Percentiles rank a stretch among this genome's conserved stretches.
Conservation (phyloP, 1,140 invertebrate species). For the Gryllus bimaculatus region DNA sequence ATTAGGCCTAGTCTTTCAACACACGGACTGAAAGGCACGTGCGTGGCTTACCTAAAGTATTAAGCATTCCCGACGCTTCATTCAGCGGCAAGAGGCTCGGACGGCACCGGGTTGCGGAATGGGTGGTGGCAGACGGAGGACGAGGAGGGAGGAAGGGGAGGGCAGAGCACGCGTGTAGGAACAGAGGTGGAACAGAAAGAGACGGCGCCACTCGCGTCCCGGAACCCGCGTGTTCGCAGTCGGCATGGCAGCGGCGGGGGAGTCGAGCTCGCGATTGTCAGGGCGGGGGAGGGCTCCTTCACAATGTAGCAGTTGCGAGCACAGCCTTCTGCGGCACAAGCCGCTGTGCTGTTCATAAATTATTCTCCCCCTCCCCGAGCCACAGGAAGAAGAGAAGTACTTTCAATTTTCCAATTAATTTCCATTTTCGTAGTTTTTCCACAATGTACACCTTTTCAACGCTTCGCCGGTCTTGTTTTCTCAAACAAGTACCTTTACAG, state of each 20-base stretch:
- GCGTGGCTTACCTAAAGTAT: not conserved
- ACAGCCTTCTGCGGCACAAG: not conserved
- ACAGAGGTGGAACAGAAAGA: not conserved
- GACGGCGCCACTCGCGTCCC: not conserved
- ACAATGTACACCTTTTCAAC: too few relatives aligned
- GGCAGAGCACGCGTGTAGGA: not conserved
- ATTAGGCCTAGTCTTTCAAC: not conserved
- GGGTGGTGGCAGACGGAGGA: not conserved
- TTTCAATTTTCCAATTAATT: too few relatives aligned
- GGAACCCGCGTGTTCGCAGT: too few relatives aligned
- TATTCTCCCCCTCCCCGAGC: not conserved
- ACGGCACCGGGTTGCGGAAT: not conserved
- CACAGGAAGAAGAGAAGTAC: too few relatives aligned
- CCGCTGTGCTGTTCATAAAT: not conserved
- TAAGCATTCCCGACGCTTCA: not conserved
- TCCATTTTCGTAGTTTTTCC: too few relatives aligned
- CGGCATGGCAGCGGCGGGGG: too few relatives aligned
- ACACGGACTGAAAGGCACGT: not conserved
- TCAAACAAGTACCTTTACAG: too few relatives aligned
- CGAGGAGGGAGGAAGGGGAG: not conserved
- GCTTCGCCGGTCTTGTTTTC: too few relatives aligned
- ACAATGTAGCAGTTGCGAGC: too few relatives aligned
- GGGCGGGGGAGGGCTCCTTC: too few relatives aligned
- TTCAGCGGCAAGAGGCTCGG: not conserved
- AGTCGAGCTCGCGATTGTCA: too few relatives aligned